Evolutionary conservation across 2,888 invertebrate genomes (phyloP).

Genomic region (Agrotis puta): DNA sequence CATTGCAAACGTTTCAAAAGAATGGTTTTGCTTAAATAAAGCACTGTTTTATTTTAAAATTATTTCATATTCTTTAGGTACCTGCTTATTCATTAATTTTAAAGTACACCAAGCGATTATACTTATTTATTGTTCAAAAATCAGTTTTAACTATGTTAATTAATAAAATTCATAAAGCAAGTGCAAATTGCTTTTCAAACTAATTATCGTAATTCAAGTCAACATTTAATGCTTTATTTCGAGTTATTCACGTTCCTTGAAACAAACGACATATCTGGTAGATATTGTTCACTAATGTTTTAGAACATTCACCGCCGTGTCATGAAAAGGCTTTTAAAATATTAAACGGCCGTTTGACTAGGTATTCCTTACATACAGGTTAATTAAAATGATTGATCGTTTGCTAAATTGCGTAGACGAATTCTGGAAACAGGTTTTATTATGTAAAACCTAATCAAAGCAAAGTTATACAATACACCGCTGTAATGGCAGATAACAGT

Average conservation of each 20-base stretch:
- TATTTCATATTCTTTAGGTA: neutral
- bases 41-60: neutral
- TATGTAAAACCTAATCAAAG: constrained; percentile 6
- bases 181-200: constrained; percentile 1
- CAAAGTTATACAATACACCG: neutral
- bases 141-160: constrained; percentile 13
- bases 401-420: constrained; percentile 9
- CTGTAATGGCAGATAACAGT: neutral
- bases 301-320: constrained; percentile 2
- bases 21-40: neutral
- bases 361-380: constrained; percentile 10
- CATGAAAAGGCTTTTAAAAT: constrained; percentile 38
- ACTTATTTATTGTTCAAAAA: neutral
- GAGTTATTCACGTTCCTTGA: constrained; percentile 7
- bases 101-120: neutral
- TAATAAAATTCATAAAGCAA: constrained; percentile 1
- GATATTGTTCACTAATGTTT: constrained; percentile 21
- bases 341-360: constrained; percentile 4
- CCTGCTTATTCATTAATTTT: neutral
- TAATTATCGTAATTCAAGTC: constrained; percentile 28
- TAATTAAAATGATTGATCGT: constrained; percentile 45
- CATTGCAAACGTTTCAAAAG: constrained; percentile 2
- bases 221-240: constrained; percentile 17
- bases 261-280: constrained; percentile 18
- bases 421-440: constrained; percentile 15